Conservation (phyloP, 2,888 invertebrate species). For the Fragum fragum region DNA sequence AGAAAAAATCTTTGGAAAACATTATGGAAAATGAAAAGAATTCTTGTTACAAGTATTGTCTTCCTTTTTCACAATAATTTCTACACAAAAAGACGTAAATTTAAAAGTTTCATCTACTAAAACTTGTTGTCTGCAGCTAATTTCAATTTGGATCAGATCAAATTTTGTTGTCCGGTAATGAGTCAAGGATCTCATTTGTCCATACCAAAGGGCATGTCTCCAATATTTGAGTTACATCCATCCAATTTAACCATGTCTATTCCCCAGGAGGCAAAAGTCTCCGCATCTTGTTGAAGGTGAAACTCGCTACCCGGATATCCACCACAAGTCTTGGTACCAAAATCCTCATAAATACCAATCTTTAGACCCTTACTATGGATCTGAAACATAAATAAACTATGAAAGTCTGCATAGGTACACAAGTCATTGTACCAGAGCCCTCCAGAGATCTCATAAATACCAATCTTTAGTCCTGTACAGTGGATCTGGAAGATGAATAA, state of each 20-base stretch:
- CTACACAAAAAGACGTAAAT: too few species aligned
- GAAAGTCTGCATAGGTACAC: conserved; percentile 89
- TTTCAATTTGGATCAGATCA: too few species aligned
- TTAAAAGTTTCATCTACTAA: too few species aligned
- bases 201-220: conserved; percentile 89
- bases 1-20: too few species aligned
- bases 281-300: conserved; percentile 94
- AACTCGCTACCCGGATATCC: conserved; percentile 98
- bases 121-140: too few species aligned
- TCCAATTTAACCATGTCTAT: conserved; percentile 99
- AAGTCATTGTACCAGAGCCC: conserved; percentile 98
- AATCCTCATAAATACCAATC: conserved; percentile 99
- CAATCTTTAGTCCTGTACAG: conserved; percentile 94
- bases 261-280: conserved; percentile 96
- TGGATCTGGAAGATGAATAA: conserved; percentile 76
- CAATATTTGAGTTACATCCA: conserved; percentile 97
- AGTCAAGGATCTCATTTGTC: conserved; percentile 90
- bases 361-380: conserved; percentile 91
- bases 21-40: too few species aligned
- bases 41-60: too few species aligned
- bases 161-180: too few species aligned
- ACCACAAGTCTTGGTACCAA: conserved; percentile 98
- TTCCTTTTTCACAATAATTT: too few species aligned
- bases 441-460: conserved; percentile 99
- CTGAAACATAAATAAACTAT: too few species aligned